Percentiles rank a stretch among this genome's conserved stretches.
These are phyloP conservation scores for Ceyx margarethae DNA, from an alignment of 2,113 vertebrate genomes.

Conservation along the genomic window DNA sequence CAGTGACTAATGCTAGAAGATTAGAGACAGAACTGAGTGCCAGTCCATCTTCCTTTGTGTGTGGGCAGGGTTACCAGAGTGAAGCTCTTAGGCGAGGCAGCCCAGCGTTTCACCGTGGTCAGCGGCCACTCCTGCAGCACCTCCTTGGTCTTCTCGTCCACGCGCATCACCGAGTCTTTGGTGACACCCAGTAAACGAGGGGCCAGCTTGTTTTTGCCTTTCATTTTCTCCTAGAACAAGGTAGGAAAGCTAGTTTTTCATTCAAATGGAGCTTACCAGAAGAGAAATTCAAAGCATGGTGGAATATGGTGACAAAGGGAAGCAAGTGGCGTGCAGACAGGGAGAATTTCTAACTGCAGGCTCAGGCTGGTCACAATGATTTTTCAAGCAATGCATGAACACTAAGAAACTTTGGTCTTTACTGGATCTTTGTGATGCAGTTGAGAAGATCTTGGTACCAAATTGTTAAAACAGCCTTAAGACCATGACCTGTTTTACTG, in stretches of 20 bases:
- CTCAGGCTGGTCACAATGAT: neutral
- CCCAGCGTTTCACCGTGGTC: conserved; percentile 98
- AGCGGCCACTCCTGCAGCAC: conserved; percentile 98
- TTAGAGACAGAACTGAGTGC: neutral
- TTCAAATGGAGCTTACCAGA: neutral
- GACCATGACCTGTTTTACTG: neutral
- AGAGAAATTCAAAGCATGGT: neutral
- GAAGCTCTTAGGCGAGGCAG: conserved; percentile 98
- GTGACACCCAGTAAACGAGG: conserved; percentile 95
- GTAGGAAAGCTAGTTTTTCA: neutral
- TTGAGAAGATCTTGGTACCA: neutral
- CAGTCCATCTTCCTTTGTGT: neutral
- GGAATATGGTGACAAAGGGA: neutral
- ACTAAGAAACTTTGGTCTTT: neutral
- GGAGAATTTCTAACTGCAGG: neutral
- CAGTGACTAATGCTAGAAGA: neutral
- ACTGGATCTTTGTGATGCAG: neutral
- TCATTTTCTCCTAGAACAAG: conserved; percentile 93
- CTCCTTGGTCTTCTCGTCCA: conserved; percentile 98
- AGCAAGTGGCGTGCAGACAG: neutral
- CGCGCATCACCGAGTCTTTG: conserved; percentile 98
- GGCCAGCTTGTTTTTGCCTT: conserved; percentile 97
- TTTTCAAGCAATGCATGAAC: neutral
- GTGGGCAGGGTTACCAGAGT: conserved; percentile 82
- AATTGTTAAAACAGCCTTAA: neutral